Evolutionary conservation across 1,140 invertebrate genomes (phyloP).

Genomic region (Atta cephalotes): DNA sequence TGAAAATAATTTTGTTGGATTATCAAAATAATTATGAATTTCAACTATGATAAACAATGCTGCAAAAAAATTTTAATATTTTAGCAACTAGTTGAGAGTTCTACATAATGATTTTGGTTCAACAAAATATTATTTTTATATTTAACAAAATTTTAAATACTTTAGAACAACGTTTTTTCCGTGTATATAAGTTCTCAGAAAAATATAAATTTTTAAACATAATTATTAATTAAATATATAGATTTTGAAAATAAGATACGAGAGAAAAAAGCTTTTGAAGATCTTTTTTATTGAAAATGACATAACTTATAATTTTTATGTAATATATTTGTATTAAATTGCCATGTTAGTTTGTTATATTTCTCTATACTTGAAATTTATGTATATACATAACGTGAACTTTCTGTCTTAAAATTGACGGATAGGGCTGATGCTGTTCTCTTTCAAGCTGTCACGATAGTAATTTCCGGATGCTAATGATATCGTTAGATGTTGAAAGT

Average conservation of each 20-base stretch:
- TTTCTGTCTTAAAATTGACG: neutral
- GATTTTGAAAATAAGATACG: neutral
- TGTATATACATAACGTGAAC: neutral
- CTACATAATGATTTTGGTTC: too few species aligned
- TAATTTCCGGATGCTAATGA: conserved; percentile 51
- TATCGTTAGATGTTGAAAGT: conserved; percentile 43
- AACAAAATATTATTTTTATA: too few species aligned
- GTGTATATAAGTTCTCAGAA: neutral
- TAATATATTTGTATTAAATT: neutral
- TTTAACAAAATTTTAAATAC: too few species aligned
- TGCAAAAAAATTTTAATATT: too few species aligned
- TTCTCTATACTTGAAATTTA: neutral
- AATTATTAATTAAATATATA: neutral
- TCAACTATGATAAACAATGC: too few species aligned
- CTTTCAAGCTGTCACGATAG: conserved; percentile 5
- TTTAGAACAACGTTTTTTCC: too few species aligned
- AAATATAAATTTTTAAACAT: neutral
- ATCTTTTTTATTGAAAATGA: neutral
- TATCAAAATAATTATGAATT: too few species aligned
- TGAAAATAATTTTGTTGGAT: too few species aligned
- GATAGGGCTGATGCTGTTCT: neutral
- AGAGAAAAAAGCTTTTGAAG: neutral
- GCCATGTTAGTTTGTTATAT: neutral
- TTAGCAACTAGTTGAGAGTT: too few species aligned
- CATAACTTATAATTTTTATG: neutral